Conservation (phyloP, 2,888 invertebrate species). For the Scrobipalpa costella region DNA sequence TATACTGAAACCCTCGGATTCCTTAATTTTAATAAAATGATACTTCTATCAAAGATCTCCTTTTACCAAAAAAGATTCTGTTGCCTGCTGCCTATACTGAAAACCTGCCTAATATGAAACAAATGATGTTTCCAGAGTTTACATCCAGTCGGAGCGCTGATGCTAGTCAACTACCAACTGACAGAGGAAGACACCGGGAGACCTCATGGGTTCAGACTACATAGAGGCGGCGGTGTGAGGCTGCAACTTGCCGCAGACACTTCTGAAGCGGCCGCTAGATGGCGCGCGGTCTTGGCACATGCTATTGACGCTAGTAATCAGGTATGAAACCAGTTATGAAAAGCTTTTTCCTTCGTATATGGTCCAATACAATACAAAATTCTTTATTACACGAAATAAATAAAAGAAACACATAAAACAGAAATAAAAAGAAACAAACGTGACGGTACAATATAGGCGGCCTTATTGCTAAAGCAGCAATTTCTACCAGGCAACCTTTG, state of each 20-base stretch:
- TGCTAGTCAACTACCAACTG: slow-evolving; percentile 91
- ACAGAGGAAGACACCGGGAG: slow-evolving; percentile 84
- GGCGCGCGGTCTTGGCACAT: slow-evolving; percentile 89
- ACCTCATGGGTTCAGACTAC: slow-evolving; percentile 86
- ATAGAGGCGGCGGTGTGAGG: slow-evolving; percentile 85
- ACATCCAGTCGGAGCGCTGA: slow-evolving; percentile 94
- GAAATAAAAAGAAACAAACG: too few relatives aligned
- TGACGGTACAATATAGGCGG: too few relatives aligned
- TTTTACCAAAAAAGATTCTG: too few relatives aligned
- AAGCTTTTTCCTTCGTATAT: neutral
- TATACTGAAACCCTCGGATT: too few relatives aligned
- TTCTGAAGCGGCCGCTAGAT: slow-evolving; percentile 86
- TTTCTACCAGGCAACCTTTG: too few relatives aligned
- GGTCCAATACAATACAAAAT: neutral
- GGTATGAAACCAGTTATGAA: slow-evolving; percentile 55
- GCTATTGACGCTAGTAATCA: slow-evolving; percentile 88
- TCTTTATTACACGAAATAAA: too few relatives aligned
- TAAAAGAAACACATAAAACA: too few relatives aligned
- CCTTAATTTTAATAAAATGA: too few relatives aligned
- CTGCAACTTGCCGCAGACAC: slow-evolving; percentile 91
- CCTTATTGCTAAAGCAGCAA: too few relatives aligned
- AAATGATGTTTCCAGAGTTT: slow-evolving; percentile 82
- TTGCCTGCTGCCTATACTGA: too few relatives aligned
- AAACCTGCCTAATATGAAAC: neutral
- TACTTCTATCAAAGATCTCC: too few relatives aligned